These are phyloP conservation scores for Hyphantria cunea DNA, from an alignment of 1,140 invertebrate species.

Conservation along the genomic window DNA sequence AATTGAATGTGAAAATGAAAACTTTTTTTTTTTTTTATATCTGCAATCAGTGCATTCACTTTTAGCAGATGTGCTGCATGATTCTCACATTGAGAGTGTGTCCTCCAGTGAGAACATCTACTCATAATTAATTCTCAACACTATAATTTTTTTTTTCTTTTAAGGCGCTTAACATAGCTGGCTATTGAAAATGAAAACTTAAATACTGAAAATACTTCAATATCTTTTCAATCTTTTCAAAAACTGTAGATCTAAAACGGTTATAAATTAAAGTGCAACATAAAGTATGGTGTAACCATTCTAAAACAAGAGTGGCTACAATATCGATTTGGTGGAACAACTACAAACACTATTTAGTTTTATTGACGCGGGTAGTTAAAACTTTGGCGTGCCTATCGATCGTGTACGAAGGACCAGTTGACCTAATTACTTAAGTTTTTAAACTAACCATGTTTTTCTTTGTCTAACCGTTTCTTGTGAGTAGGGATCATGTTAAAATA, in stretches of 20 bases:
- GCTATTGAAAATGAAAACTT: too few species aligned
- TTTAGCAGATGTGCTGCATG: too few species aligned
- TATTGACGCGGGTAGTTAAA: conserved; percentile 50
- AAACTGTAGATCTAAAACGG: neutral
- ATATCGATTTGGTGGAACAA: conserved; percentile 34
- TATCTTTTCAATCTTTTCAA: neutral
- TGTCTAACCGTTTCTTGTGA: neutral
- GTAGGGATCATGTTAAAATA: neutral
- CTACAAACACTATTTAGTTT: conserved; percentile 47
- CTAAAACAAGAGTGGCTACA: conserved; percentile 5
- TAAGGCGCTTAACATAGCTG: too few species aligned
- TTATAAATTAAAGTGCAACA: conserved; percentile 5
- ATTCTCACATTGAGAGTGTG: too few species aligned
- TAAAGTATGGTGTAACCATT: conserved; percentile 29
- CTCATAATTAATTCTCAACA: too few species aligned
- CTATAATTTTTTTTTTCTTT: too few species aligned
- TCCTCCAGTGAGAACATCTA: too few species aligned
- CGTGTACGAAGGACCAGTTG: conserved; percentile 41
- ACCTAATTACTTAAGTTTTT: conserved; percentile 57
- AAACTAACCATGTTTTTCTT: conserved; percentile 34
- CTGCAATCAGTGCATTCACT: too few species aligned
- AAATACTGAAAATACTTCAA: neutral
- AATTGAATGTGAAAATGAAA: neutral
- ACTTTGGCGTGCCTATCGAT: conserved; percentile 46
- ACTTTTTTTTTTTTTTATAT: too few species aligned